Percentiles rank a stretch among this genome's conserved stretches.
phyloP scores from a whole-genome alignment of 2,797 vertebrate genomes.

The Sebastiscus tertius region DNA sequence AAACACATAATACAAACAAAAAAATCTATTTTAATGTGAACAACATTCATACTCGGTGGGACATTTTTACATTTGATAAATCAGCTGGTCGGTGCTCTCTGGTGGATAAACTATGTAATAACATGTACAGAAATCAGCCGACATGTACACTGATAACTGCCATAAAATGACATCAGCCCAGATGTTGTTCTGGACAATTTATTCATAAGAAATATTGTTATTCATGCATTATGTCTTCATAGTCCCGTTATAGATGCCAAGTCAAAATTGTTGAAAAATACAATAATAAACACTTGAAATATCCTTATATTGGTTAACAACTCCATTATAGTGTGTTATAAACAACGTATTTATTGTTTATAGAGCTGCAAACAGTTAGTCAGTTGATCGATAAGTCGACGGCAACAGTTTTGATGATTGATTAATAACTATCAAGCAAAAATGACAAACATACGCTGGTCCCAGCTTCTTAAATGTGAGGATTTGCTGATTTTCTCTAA shows the following conservation, averaged over 20 bases:
- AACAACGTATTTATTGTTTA: not conserved
- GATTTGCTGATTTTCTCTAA: not conserved
- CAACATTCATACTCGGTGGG: not conserved
- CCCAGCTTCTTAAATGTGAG: not conserved
- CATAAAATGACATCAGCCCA: not conserved
- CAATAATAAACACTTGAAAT: not conserved
- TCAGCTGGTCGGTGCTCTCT: not conserved
- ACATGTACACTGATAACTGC: not conserved
- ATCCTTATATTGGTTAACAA: not conserved
- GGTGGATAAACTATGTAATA: not conserved
- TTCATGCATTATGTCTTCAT: not conserved
- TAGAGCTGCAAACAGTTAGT: not conserved
- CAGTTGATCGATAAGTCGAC: not conserved
- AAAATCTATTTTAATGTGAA: not conserved
- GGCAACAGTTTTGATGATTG: not conserved
- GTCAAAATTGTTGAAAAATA: not conserved
- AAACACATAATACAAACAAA: not conserved
- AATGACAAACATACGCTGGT: not conserved
- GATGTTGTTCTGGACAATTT: too few relatives aligned
- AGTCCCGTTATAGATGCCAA: not conserved
- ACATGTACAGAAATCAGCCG: too few relatives aligned
- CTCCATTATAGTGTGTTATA: not conserved
- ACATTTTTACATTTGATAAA: not conserved
- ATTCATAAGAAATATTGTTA: not conserved
- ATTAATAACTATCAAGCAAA: not conserved